phyloP scores from a whole-genome alignment of 2,797 vertebrate species.

The Helarctos malayanus region DNA sequence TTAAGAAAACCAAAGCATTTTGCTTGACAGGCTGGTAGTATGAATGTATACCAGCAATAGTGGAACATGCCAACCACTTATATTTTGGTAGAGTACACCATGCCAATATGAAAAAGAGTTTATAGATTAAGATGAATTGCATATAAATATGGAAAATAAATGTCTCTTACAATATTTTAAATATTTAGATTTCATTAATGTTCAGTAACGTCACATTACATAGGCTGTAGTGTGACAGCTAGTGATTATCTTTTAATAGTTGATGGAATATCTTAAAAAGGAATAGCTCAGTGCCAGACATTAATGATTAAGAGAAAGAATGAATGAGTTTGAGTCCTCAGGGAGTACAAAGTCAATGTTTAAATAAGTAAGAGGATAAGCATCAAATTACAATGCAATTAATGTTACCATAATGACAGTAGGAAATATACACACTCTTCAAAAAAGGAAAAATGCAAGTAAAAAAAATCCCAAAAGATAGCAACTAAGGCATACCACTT shows the following conservation, averaged over 20 bases:
- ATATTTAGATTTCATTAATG: neutral
- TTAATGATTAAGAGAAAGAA: neutral
- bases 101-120: neutral
- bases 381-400: neutral
- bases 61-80: neutral
- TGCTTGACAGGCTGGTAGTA: neutral
- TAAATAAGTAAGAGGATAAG: neutral
- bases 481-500: neutral
- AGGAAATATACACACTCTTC: neutral
- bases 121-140: neutral
- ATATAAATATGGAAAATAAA: neutral
- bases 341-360: neutral
- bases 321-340: neutral
- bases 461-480: neutral
- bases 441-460: neutral
- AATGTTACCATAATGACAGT: neutral
- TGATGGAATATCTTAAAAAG: slow-evolving; percentile 19
- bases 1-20: neutral
- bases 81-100: neutral
- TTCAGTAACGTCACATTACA: neutral
- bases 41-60: neutral
- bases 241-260: neutral
- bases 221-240: neutral
- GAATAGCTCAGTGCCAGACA: neutral
- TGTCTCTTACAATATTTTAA: neutral